Percentiles rank a stretch among this genome's conserved stretches.
These are phyloP conservation scores for Rhagonycha lutea DNA, from an alignment of 2,888 invertebrate genomes.

Conservation along the genomic window DNA sequence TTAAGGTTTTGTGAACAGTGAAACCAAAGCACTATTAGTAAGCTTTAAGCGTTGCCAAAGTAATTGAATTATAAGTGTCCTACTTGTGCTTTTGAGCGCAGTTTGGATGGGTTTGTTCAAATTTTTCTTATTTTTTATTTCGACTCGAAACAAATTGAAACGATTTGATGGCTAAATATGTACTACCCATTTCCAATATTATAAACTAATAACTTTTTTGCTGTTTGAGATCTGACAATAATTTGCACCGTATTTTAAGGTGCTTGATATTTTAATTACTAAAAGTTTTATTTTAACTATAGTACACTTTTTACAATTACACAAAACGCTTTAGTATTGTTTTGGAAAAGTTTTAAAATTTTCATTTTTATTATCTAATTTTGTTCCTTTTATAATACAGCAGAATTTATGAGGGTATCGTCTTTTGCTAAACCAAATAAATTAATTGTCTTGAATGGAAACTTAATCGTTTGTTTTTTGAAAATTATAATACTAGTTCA, in stretches of 20 bases:
- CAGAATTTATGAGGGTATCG: too few relatives aligned
- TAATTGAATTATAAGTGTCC: background rate
- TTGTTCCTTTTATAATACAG: too few relatives aligned
- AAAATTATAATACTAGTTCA: too few relatives aligned
- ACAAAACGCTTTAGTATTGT: too few relatives aligned
- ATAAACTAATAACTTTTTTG: background rate
- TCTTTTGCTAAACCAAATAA: too few relatives aligned
- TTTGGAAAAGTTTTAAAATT: too few relatives aligned
- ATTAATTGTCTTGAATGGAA: too few relatives aligned
- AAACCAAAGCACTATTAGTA: background rate
- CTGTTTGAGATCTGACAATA: background rate
- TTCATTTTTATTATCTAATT: too few relatives aligned
- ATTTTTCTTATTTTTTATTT: background rate
- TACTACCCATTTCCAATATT: background rate
- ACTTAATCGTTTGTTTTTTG: too few relatives aligned
- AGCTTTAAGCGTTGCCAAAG: background rate
- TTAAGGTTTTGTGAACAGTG: background rate
- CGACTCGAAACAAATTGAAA: background rate
- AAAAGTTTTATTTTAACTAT: too few relatives aligned
- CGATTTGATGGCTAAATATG: background rate
- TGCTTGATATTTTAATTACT: too few relatives aligned
- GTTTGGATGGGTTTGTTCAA: background rate
- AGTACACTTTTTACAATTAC: too few relatives aligned
- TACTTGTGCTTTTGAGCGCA: background rate
- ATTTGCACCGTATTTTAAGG: background rate